Conservation (phyloP, 2,888 invertebrate genomes). For the Macaria notata region DNA sequence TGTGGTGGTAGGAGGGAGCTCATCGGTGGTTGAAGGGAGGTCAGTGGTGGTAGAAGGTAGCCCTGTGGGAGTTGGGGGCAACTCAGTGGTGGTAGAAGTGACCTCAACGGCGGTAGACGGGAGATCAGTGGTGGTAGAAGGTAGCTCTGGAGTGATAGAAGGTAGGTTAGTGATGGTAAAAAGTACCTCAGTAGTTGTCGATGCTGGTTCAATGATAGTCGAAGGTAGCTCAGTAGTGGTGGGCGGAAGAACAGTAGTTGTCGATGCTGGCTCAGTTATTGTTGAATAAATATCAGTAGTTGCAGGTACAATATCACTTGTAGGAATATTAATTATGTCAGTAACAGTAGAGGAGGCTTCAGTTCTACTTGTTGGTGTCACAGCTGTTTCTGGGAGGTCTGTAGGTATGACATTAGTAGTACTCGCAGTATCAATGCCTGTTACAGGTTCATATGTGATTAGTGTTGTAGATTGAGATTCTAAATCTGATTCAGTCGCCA, state of each 20-base stretch:
- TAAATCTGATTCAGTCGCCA: background rate
- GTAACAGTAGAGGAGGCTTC: too few species aligned
- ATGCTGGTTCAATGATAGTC: background rate
- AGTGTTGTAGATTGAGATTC: too few species aligned
- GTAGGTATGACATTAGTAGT: background rate
- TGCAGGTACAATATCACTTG: background rate
- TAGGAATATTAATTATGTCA: background rate
- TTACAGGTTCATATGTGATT: background rate
- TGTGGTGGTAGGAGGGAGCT: too few species aligned
- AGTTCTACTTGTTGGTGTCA: too few species aligned
- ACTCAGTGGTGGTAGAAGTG: background rate
- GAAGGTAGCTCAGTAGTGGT: slow-evolving; percentile 1
- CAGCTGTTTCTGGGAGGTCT: too few species aligned
- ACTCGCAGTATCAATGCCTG: background rate
- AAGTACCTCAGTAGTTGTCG: background rate
- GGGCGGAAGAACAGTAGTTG: too few species aligned
- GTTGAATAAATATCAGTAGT: background rate
- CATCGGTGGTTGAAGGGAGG: too few species aligned
- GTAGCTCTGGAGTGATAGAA: too few species aligned
- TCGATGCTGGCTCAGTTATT: background rate
- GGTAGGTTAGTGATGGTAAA: too few species aligned
- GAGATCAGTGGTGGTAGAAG: background rate
- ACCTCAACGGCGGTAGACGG: too few species aligned
- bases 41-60: background rate
- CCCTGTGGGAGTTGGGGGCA: background rate